phyloP scores from a whole-genome alignment of 1,140 invertebrate genomes.

The Maconellicoccus hirsutus region DNA sequence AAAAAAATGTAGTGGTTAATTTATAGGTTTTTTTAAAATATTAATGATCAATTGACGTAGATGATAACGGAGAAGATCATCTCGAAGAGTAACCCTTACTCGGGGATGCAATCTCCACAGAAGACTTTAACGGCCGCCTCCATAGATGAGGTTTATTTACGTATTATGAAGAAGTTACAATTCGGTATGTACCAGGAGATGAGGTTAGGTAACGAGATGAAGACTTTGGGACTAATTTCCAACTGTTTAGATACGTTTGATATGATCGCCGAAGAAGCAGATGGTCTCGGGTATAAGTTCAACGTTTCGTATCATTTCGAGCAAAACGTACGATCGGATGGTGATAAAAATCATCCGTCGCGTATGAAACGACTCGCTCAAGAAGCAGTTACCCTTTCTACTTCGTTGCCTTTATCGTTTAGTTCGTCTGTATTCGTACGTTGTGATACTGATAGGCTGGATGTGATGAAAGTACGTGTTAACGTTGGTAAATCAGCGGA shows the following conservation, averaged over 20 bases:
- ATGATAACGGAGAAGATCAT: conserved; percentile 46
- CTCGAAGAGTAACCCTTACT: conserved; percentile 36
- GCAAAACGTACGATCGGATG: conserved; percentile 70
- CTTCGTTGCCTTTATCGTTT: conserved; percentile 81
- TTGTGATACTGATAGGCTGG: conserved; percentile 83
- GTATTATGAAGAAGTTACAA: conserved; percentile 75
- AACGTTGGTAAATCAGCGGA: too few relatives aligned
- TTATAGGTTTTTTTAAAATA: neutral
- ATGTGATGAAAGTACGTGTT: conserved; percentile 85
- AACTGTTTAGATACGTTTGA: conserved; percentile 63
- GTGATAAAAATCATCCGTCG: conserved; percentile 69
- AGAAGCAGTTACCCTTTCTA: conserved; percentile 90
- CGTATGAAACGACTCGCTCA: conserved; percentile 86
- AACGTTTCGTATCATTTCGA: conserved; percentile 86
- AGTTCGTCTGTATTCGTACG: conserved; percentile 92
- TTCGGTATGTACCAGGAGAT: conserved; percentile 51
- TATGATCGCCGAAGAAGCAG: conserved; percentile 64
- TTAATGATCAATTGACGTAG: conserved; percentile 31
- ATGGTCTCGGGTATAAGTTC: conserved; percentile 64
- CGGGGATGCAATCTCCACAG: conserved; percentile 33
- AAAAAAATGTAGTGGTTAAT: neutral
- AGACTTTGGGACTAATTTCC: neutral
- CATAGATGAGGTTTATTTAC: conserved; percentile 62
- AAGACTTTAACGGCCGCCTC: conserved; percentile 42
- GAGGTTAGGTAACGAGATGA: neutral